Evolutionary conservation across 2,797 vertebrate species (phyloP).

Genomic region (Centropyge bicolor): DNA sequence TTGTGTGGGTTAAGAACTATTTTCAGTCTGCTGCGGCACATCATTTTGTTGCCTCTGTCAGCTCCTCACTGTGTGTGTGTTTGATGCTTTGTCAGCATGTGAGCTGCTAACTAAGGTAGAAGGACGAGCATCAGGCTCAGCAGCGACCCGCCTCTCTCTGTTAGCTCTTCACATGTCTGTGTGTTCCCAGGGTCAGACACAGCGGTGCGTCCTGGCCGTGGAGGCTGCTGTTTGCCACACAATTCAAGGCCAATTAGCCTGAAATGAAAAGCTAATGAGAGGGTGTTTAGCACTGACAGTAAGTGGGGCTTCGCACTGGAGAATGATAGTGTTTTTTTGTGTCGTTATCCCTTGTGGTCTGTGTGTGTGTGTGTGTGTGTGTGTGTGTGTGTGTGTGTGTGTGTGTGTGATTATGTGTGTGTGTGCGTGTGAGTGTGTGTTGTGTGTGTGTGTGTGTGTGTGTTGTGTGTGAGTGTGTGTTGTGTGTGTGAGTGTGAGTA

Average conservation of each 20-base stretch:
- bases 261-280: conserved; percentile 71
- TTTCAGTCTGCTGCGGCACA: conserved; percentile 15
- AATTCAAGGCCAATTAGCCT: conserved; percentile 67
- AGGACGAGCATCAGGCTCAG: neutral
- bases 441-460: conserved; percentile 28
- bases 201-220: conserved; percentile 23
- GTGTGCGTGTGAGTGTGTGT: conserved; percentile 21
- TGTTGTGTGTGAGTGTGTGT: no score
- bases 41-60: conserved; percentile 23
- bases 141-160: neutral
- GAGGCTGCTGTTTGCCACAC: conserved; percentile 49
- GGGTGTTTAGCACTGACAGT: conserved; percentile 67
- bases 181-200: conserved; percentile 22
- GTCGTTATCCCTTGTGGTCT: conserved; percentile 34
- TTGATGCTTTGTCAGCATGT: conserved; percentile 11
- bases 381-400: conserved; percentile 36
- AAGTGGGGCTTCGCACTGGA: conserved; percentile 56
- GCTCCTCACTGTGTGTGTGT: neutral
- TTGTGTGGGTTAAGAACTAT: neutral
- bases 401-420: conserved; percentile 31
- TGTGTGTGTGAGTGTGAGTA: no score
- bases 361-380: conserved; percentile 29
- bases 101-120: neutral
- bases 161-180: conserved; percentile 6
- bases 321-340: conserved; percentile 58